Evolutionary conservation across 1,140 invertebrate species (phyloP), one percentile per base, ranked within the genome.

Genomic region (Holotrichia oblita): DNA sequence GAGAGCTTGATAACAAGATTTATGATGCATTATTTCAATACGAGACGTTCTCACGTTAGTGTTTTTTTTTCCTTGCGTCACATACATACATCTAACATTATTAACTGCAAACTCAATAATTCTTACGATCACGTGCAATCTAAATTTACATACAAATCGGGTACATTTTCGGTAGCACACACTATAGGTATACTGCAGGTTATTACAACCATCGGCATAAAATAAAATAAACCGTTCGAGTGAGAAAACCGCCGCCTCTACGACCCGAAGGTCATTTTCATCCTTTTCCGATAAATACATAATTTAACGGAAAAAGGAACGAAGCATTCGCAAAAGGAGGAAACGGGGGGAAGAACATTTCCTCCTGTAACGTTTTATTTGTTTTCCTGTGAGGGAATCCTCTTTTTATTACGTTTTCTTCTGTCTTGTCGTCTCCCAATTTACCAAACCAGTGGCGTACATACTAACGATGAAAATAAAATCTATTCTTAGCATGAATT

Each of bases 121-220:
- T 34, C 27, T 34, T 34, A 55, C 48, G 48, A 55, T 2, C 48
- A 14, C 48, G 17, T 55, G 27, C 27, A 55, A 20, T 55, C 48
- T n/a, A 17, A 55, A 55, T 55, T 55, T 55, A 55, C 48, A 55
- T 55, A 17, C n/a, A 55, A 55, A 55, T 55, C 48, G 48, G 17
- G n/a, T n/a, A 55, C 48, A 55, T 55, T 55, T 55, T 55, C 48
- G 48, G 6, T 17, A 17, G 14, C 14, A 55, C n/a, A n/a, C 17
- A 55, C n/a, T 55, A 55, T n/a, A 55, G 2, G 27, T 34, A 34
- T 4, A 34, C 27, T 34, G 27, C 27, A 34, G 2, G 27, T 55
- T 55, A 55, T 55, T 55, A 55, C 48, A 14, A n/a, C 48, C 48
- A 55, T 55, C 48, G 48, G n/a, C 48, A 17, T 55, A 55, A 17